Conservation (phyloP, 2,797 vertebrate genomes). For the Typhlichthys subterraneus region DNA sequence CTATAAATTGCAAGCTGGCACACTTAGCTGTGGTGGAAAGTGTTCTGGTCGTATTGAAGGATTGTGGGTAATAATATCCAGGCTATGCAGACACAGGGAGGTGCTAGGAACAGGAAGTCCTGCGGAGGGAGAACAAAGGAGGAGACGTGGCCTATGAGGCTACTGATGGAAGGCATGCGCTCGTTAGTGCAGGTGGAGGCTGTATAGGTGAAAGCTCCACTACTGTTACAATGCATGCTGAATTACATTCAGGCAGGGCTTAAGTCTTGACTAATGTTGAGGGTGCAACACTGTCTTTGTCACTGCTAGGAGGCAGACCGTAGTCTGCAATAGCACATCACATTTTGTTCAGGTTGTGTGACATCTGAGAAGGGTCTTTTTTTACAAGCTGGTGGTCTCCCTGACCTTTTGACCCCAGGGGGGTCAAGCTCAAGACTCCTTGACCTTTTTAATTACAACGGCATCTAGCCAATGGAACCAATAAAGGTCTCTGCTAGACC, state of each 20-base stretch:
- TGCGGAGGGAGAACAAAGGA: slow-evolving; percentile 15
- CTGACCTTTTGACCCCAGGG: slow-evolving; percentile 44
- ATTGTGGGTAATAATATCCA: slow-evolving; percentile 69
- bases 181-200: slow-evolving; percentile 33
- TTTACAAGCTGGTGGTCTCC: background rate
- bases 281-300: too few relatives aligned
- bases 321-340: too few relatives aligned
- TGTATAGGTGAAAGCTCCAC: too few relatives aligned
- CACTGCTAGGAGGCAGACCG: too few relatives aligned
- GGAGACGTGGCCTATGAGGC: slow-evolving; percentile 1
- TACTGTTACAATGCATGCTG: background rate
- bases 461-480: slow-evolving; percentile 47
- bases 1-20: slow-evolving; percentile 63
- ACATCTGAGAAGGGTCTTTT: too few relatives aligned
- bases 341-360: too few relatives aligned
- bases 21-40: slow-evolving; percentile 55
- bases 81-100: slow-evolving; percentile 22
- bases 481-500: slow-evolving; percentile 14
- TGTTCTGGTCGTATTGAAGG: slow-evolving; percentile 47
- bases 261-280: too few relatives aligned
- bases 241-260: too few relatives aligned
- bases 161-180: slow-evolving; percentile 41
- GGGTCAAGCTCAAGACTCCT: slow-evolving; percentile 40
- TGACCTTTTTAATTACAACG: slow-evolving; percentile 48
- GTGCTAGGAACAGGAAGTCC: slow-evolving; percentile 40